Conservation (phyloP, 1,140 invertebrate genomes). For the Drosophila nigromelanica region DNA sequence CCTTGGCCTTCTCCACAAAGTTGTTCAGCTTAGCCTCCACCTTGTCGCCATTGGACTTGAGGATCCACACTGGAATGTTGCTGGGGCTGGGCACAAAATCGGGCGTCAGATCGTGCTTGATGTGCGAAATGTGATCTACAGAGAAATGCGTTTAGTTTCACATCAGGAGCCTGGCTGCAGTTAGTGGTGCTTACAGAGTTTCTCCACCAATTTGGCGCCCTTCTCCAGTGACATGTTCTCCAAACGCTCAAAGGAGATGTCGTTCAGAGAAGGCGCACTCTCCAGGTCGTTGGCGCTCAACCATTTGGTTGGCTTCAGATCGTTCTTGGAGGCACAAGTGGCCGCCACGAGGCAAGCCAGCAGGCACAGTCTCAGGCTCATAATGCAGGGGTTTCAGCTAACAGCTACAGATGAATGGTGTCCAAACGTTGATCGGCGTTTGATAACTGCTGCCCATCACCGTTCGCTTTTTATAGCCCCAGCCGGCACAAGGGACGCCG, state of each 20-base stretch:
- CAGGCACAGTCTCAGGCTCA: constrained; percentile 65
- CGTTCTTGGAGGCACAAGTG: constrained; percentile 56
- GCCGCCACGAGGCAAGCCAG: constrained; percentile 65
- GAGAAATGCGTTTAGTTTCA: not conserved
- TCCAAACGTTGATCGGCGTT: constrained; percentile 70
- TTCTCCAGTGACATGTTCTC: constrained; percentile 69
- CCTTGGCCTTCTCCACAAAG: constrained; percentile 57
- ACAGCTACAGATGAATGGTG: constrained; percentile 27
- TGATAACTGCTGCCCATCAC: constrained; percentile 39
- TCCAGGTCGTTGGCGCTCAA: constrained; percentile 59
- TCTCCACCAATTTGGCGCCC: constrained; percentile 64
- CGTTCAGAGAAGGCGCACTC: constrained; percentile 67
- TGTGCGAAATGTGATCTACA: constrained; percentile 68
- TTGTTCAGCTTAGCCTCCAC: constrained; percentile 70
- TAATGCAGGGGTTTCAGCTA: constrained; percentile 28
- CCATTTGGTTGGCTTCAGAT: constrained; percentile 73
- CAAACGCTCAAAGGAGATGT: constrained; percentile 65
- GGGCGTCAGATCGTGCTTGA: constrained; percentile 64
- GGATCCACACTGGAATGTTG: constrained; percentile 70
- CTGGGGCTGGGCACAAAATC: constrained; percentile 76
- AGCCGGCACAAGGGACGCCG: not conserved
- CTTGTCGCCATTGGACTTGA: constrained; percentile 69
- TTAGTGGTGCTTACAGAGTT: constrained; percentile 56
- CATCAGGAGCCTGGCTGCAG: not conserved
- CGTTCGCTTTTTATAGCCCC: constrained; percentile 49